Conservation (phyloP, 2,113 vertebrate genomes). For the Prolemur simus region DNA sequence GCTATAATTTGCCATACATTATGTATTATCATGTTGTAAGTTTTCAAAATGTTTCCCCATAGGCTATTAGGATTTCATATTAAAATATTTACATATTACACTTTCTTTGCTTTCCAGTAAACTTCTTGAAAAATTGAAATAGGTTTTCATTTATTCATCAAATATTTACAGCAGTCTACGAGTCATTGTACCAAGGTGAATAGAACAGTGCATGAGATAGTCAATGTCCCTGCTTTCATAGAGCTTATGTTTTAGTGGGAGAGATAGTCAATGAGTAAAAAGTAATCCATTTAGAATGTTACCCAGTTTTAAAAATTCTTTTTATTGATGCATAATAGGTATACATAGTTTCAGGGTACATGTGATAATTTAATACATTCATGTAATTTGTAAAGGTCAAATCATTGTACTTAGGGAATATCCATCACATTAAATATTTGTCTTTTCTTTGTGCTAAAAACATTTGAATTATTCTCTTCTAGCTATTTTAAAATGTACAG, state of each 20-base stretch:
- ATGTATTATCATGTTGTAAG: not conserved
- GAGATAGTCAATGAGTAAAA: not conserved
- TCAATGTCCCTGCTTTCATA: not conserved
- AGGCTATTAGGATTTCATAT: constrained; percentile 13
- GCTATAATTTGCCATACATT: not conserved
- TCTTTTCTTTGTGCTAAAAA: no score
- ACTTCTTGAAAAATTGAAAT: not conserved
- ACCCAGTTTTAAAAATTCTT: not conserved
- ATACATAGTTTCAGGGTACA: no score
- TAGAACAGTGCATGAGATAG: not conserved
- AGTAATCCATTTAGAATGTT: not conserved
- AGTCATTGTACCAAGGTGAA: not conserved
- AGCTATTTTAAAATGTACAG: no score
- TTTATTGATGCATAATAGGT: no score
- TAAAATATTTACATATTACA: not conserved
- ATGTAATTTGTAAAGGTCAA: no score
- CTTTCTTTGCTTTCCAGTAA: not conserved
- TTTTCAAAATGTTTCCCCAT: not conserved
- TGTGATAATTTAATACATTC: no score
- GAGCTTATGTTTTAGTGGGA: not conserved
- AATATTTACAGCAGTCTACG: not conserved
- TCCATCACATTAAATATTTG: no score
- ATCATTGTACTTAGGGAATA: no score
- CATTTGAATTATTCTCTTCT: no score
- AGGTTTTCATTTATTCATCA: constrained; percentile 32